A percentile compares a stretch with the other conserved stretches of the same genome.
Conservation (phyloP, 2,888 invertebrate species). For the Neuroscelio doddi region DNA sequence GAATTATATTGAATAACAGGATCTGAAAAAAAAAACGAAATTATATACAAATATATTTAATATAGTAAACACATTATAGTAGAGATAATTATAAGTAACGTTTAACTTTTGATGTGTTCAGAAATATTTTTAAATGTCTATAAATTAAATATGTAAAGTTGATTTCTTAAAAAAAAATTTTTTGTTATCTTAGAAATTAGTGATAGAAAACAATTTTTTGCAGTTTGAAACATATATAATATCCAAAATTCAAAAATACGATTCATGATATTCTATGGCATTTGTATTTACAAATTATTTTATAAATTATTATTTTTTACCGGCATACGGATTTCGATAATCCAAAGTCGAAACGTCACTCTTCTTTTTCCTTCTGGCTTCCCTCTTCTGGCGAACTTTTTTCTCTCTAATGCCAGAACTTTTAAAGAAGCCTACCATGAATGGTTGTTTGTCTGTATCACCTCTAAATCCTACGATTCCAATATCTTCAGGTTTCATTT, state of each 20-base stretch:
- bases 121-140: too few relatives aligned
- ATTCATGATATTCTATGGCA: too few relatives aligned
- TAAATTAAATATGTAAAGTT: too few relatives aligned
- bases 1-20: slow-evolving; percentile 69
- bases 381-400: slow-evolving; percentile 76
- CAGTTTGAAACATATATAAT: too few relatives aligned
- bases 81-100: too few relatives aligned
- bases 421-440: slow-evolving; percentile 92
- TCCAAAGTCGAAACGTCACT: slow-evolving; percentile 69
- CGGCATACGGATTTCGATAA: slow-evolving; percentile 74
- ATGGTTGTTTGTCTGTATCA: slow-evolving; percentile 89
- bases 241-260: slow-evolving; percentile 12
- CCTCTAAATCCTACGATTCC: slow-evolving; percentile 85
- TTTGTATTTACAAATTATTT: too few relatives aligned
- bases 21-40: slow-evolving; percentile 52
- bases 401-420: slow-evolving; percentile 75
- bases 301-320: slow-evolving; percentile 61
- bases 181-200: too few relatives aligned
- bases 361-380: slow-evolving; percentile 75
- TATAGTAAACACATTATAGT: too few relatives aligned
- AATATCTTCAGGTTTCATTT: too few relatives aligned
- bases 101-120: too few relatives aligned
- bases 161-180: too few relatives aligned
- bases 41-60: slow-evolving; percentile 12
- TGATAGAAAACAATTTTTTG: too few relatives aligned